phyloP scores from a whole-genome alignment of 2,888 invertebrate species.

The Dasypolia templi region DNA sequence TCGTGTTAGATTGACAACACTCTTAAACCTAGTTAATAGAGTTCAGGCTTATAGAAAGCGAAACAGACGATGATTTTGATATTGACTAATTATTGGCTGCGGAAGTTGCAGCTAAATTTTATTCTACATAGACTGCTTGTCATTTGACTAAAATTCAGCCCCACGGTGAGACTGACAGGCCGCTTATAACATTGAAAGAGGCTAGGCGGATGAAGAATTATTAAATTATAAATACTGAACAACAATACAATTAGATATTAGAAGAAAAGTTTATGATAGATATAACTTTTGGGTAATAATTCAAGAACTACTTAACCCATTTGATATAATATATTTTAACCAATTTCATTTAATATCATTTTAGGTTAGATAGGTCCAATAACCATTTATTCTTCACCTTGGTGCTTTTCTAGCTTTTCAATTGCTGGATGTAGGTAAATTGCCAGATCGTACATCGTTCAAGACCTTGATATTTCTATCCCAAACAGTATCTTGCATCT shows the following conservation, averaged over 20 bases:
- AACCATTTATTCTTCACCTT: neutral
- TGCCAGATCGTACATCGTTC: too few relatives aligned
- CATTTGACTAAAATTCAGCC: neutral
- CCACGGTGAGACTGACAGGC: too few relatives aligned
- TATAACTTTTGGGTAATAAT: neutral
- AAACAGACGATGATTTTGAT: neutral
- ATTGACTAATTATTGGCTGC: neutral
- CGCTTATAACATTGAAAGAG: neutral
- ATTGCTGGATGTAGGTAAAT: neutral
- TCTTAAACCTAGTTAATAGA: neutral
- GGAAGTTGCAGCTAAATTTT: neutral
- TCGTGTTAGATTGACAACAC: neutral
- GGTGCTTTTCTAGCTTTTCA: neutral
- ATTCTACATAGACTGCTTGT: neutral
- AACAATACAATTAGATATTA: neutral
- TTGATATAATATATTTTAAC: neutral
- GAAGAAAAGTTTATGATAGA: neutral
- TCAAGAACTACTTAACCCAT: conserved; percentile 16
- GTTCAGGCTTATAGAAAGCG: too few relatives aligned
- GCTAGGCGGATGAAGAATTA: conserved; percentile 30
- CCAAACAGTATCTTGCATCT: neutral
- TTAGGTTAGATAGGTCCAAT: neutral
- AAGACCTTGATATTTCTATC: neutral
- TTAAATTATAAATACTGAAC: neutral
- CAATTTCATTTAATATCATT: neutral